These are phyloP conservation scores for Pseudonaja textilis DNA, from an alignment of 2,113 vertebrate genomes.

Conservation along the genomic window DNA sequence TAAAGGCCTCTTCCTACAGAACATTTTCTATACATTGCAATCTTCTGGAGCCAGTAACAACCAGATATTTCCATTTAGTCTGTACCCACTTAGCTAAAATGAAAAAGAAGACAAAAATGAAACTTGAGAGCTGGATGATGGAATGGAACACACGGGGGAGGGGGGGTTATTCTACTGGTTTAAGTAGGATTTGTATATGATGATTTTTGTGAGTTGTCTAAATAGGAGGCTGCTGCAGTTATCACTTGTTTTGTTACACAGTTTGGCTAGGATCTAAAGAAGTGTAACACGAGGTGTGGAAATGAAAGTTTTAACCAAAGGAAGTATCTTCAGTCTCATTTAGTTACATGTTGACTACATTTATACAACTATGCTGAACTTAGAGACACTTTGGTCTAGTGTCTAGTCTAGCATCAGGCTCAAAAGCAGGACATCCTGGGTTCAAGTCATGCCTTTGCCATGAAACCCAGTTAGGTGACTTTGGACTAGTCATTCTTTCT, in stretches of 20 bases:
- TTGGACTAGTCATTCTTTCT: background rate
- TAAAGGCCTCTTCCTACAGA: background rate
- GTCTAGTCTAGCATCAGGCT: background rate
- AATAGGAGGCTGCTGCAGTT: background rate
- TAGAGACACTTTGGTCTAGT: background rate
- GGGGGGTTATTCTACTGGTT: background rate
- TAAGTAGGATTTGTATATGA: background rate
- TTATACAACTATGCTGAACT: background rate
- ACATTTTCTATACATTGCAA: background rate
- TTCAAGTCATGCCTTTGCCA: background rate
- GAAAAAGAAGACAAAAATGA: background rate
- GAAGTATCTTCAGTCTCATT: background rate
- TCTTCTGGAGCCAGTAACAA: background rate
- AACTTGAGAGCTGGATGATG: background rate
- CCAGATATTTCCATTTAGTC: background rate
- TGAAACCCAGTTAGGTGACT: background rate
- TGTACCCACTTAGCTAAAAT: background rate
- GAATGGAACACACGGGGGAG: too few species aligned
- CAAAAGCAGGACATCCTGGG: background rate
- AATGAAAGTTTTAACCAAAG: background rate
- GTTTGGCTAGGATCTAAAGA: background rate
- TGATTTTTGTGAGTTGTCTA: background rate
- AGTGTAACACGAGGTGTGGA: background rate
- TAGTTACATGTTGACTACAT: background rate
- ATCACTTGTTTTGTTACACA: background rate